These are phyloP conservation scores for Tragelaphus imberbis DNA, from an alignment of 2,113 vertebrate genomes.

Conservation along the genomic window DNA sequence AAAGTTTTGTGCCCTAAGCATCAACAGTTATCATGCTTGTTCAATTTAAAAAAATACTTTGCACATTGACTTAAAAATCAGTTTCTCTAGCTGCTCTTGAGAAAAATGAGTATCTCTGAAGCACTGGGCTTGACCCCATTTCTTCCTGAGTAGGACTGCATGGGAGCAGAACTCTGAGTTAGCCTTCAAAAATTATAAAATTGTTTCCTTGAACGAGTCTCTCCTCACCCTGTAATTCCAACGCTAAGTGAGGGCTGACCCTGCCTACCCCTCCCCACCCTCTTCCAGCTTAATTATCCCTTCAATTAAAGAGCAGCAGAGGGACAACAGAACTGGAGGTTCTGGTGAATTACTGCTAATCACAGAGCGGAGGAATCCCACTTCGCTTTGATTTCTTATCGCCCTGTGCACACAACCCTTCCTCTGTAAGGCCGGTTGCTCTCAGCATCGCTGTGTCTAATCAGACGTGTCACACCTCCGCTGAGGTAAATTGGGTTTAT, in stretches of 20 bases:
- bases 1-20: background rate
- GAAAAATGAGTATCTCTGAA: background rate
- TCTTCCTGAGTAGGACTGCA: background rate
- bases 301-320: conserved; percentile 70
- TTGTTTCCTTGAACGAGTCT: conserved; percentile 48
- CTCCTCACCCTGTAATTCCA: conserved; percentile 59
- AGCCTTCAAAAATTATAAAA: background rate
- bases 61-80: background rate
- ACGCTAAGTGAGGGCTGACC: conserved; percentile 24
- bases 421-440: conserved; percentile 35
- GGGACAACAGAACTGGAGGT: conserved; percentile 47
- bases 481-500: conserved; percentile 78
- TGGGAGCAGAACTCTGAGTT: background rate
- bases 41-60: background rate
- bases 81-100: background rate
- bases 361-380: conserved; percentile 41
- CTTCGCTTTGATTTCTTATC: conserved; percentile 76
- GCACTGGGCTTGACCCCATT: background rate
- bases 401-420: background rate
- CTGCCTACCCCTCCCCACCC: conserved; percentile 20
- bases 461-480: conserved; percentile 75
- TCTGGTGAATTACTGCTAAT: conserved; percentile 66
- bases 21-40: background rate
- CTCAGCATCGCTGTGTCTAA: conserved; percentile 62
- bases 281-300: conserved; percentile 62